Percentiles rank a stretch among this genome's conserved stretches.
Conservation (phyloP, 1,140 invertebrate genomes). For the Drosophila dunni region DNA sequence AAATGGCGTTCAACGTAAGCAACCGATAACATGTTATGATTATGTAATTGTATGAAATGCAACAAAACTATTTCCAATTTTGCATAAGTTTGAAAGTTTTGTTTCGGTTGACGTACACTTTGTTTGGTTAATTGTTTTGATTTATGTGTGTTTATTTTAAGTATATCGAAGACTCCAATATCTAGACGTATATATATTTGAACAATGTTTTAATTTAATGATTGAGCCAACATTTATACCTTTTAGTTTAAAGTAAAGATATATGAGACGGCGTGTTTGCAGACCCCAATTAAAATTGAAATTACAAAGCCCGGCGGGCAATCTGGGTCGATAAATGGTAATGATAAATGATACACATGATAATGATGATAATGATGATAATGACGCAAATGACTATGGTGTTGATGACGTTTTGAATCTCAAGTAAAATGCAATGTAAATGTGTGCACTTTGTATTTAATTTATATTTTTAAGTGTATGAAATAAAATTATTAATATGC, state of each 20-base stretch:
- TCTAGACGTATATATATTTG: conserved; percentile 7
- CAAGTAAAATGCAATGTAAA: conserved; percentile 64
- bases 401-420: conserved; percentile 48
- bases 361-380: conserved; percentile 25
- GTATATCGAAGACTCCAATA: not conserved
- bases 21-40: not conserved
- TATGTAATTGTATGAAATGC: conserved; percentile 38
- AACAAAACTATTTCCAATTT: conserved; percentile 23
- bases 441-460: conserved; percentile 65
- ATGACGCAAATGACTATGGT: conserved; percentile 1
- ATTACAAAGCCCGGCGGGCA: conserved; percentile 40
- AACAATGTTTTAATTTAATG: conserved; percentile 47
- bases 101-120: conserved; percentile 8
- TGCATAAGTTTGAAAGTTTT: conserved; percentile 8
- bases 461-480: conserved; percentile 58
- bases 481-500: conserved; percentile 51
- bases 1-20: not conserved
- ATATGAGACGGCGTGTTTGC: conserved; percentile 74
- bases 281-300: conserved; percentile 64
- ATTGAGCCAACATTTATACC: conserved; percentile 60
- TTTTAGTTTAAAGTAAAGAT: conserved; percentile 80
- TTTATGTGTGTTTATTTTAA: conserved; percentile 57
- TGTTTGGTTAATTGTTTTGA: conserved; percentile 74
- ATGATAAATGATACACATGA: conserved; percentile 10
- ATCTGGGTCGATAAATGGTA: conserved; percentile 7